Conservation (phyloP, 2,797 vertebrate genomes). For the Apogon hyalosoma region DNA sequence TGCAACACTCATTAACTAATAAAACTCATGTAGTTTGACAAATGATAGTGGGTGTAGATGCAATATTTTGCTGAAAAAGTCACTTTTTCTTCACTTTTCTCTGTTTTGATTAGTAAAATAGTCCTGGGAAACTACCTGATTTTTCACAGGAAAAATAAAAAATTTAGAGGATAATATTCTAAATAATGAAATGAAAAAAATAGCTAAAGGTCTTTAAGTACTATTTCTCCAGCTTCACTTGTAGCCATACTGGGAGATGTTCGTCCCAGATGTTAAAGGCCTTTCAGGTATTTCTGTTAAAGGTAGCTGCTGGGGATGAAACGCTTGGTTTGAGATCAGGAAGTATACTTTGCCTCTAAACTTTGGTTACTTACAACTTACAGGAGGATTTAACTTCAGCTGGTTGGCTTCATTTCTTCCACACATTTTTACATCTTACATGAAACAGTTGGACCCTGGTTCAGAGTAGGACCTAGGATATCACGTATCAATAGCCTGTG, state of each 20-base stretch:
- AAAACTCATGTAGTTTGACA: no score
- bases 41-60: no score
- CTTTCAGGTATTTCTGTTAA: constrained; percentile 47
- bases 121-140: no score
- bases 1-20: no score
- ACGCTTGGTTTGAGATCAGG: constrained; percentile 56
- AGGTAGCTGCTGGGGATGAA: constrained; percentile 50
- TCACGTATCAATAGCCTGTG: constrained; percentile 68
- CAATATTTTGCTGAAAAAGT: no score
- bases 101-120: no score
- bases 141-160: no score
- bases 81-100: no score
- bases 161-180: no score
- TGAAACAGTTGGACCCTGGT: constrained; percentile 55
- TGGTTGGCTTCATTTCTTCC: constrained; percentile 10
- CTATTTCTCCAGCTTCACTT: no score
- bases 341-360: constrained; percentile 35
- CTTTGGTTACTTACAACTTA: constrained; percentile 37
- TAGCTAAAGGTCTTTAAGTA: no score
- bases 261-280: constrained; percentile 54
- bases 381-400: constrained; percentile 63
- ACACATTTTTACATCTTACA: constrained; percentile 41
- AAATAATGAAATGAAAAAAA: no score
- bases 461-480: constrained; percentile 62
- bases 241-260: constrained; percentile 10